Conservation (phyloP, 2,797 vertebrate genomes). For the Xenopus petersii region DNA sequence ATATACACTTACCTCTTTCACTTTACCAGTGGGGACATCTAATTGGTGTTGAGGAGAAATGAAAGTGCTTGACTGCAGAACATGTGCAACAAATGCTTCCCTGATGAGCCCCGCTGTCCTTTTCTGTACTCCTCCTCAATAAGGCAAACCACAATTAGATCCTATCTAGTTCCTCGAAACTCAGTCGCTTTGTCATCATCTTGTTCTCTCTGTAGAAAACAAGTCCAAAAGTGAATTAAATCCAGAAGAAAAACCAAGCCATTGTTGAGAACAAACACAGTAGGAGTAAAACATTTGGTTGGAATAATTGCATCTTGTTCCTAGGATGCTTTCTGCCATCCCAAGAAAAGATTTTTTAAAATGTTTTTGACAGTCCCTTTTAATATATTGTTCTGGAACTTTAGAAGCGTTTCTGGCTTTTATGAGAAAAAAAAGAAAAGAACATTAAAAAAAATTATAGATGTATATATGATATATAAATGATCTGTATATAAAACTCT, state of each 20-base stretch:
- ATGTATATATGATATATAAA: background rate
- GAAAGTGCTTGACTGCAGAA: constrained; percentile 8
- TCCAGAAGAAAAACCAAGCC: background rate
- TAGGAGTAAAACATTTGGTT: too few species aligned
- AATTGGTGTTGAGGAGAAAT: constrained; percentile 15
- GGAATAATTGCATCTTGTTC: too few species aligned
- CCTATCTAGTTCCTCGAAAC: constrained; percentile 67
- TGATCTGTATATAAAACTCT: background rate
- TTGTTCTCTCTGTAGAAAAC: constrained; percentile 16
- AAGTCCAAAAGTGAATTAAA: background rate
- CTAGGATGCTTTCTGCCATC: too few species aligned
- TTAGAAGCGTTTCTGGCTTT: background rate
- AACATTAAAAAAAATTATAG: background rate
- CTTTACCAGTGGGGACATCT: background rate
- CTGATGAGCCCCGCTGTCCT: background rate
- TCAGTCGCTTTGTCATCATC: constrained; percentile 73
- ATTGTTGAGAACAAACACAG: too few species aligned
- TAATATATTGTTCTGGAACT: background rate
- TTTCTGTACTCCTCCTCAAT: constrained; percentile 42
- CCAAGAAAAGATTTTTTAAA: too few species aligned
- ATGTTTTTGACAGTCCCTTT: too few species aligned
- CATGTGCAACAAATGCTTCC: constrained; percentile 20
- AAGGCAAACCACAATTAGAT: constrained; percentile 67
- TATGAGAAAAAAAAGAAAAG: too few species aligned
- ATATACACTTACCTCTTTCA: constrained; percentile 17